Base-by-base conservation (phyloP, 2,888 invertebrate species). In the Keiferia lycopersicella region DNA sequence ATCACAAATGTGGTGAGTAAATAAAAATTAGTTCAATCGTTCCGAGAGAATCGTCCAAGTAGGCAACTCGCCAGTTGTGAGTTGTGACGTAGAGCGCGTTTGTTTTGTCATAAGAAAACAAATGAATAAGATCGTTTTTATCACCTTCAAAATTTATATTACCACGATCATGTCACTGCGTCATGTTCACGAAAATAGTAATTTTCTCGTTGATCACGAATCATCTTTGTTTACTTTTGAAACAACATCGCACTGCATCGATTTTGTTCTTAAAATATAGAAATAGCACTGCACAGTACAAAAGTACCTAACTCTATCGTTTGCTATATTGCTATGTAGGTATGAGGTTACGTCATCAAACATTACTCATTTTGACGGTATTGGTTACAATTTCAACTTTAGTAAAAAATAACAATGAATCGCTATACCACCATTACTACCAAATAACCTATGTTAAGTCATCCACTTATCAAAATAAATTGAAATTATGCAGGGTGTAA, bases 41-140 rank as follows among this genome's bases (percentile, higher is more conserved):
- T 22, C 22, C 14, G 22, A 39, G 20, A 48, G 22, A 10, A 34
- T 62, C 50, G 61, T 50, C 48, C 64, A 64, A 64, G 14, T 65
- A 58, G 64, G 64, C 57, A 58, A 26, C 12, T 14, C 39, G 61
- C 64, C 64, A 65, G 20, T 16, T 4, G 51, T 53, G 62, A 65
- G 20, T 16, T 4, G 51, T 53, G 62, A 53, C 62, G 62, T 62
- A 48, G 38, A 50, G 16, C 16, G 16, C 30, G n/a, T 61, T 58
- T 50, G 48, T 61, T 30, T 58, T 50, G 48, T 61, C 18, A 50
- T 59, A 59, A 4, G 41, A 59, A 59, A 41, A 59, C 59, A 59
- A 34, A 59, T 59, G 59, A 41, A 22, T 41, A 20, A 18, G 41
- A 18, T 45, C 18, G 26, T 12, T 45, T 39, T 34, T 16, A 26